These are phyloP conservation scores for Hartigia nigra DNA, from an alignment of 2,888 invertebrate species.

Conservation along the genomic window DNA sequence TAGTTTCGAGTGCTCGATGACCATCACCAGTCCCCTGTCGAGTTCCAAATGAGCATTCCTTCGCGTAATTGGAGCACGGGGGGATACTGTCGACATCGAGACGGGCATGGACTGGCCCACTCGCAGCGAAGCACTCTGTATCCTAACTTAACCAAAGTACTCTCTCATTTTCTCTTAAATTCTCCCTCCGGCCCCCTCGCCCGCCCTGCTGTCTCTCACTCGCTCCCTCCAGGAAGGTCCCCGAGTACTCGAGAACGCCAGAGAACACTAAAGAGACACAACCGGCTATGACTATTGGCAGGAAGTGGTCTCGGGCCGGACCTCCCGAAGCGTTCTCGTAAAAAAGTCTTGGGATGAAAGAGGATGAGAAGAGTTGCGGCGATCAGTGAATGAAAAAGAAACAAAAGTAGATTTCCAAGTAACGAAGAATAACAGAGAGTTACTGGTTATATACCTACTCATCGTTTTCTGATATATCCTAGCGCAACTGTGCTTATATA, in stretches of 20 bases:
- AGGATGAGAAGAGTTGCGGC: not conserved
- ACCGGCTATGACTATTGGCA: constrained; percentile 19
- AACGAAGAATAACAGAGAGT: not conserved
- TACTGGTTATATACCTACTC: not conserved
- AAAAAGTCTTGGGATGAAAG: not conserved
- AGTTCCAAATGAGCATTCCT: constrained; percentile 61
- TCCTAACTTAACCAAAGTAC: not conserved
- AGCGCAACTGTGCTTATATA: not conserved
- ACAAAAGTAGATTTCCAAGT: not conserved
- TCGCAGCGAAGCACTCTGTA: not conserved
- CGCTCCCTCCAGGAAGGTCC: not conserved
- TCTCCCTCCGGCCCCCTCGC: not conserved
- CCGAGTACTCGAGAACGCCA: not conserved
- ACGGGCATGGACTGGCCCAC: not conserved
- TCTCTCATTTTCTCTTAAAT: not conserved
- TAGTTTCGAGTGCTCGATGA: constrained; percentile 57
- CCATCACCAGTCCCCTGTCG: constrained; percentile 54
- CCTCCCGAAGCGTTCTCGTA: constrained; percentile 28
- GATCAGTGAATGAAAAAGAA: not conserved
- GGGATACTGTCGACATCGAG: constrained; percentile 35
- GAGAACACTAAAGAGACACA: constrained; percentile 7
- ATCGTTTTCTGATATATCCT: not conserved
- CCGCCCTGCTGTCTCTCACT: not conserved
- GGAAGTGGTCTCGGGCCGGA: constrained; percentile 33
- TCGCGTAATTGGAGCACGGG: constrained; percentile 58